Evolutionary conservation across 2,113 vertebrate genomes (phyloP).

Genomic region (Hippocampus mohnikei): DNA sequence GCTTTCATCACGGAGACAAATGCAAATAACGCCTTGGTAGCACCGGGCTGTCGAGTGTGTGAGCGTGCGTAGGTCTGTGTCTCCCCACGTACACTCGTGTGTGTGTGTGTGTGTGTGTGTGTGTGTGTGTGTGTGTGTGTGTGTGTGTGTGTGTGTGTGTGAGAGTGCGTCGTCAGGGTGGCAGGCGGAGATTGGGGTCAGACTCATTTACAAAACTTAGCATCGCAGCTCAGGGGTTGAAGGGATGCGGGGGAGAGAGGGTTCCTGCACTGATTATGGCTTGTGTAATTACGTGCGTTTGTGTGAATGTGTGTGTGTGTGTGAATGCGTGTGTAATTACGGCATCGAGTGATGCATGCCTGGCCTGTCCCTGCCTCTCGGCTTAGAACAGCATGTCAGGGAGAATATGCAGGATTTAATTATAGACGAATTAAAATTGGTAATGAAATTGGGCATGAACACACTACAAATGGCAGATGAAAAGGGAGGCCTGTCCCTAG

Average conservation of each 20-base stretch:
- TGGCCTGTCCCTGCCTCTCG: constrained; percentile 95
- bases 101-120: constrained; percentile 14
- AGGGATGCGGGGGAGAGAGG: constrained; percentile 75
- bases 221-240: constrained; percentile 84
- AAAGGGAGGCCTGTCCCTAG: constrained; percentile 77
- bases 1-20: constrained; percentile 98
- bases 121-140: constrained; percentile 20
- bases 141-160: constrained; percentile 7
- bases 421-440: constrained; percentile 99
- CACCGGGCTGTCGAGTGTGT: constrained; percentile 36
- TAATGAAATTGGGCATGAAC: constrained; percentile 98
- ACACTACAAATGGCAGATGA: constrained; percentile 92
- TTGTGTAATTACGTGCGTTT: constrained; percentile 91
- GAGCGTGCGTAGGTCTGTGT: neutral
- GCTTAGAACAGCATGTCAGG: constrained; percentile 94
- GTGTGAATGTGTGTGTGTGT: constrained; percentile 12
- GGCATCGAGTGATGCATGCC: constrained; percentile 94
- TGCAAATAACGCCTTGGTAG: constrained; percentile 82
- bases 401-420: constrained; percentile 99
- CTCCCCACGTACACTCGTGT: constrained; percentile 1
- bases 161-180: constrained; percentile 78
- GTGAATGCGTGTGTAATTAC: constrained; percentile 82
- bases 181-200: constrained; percentile 99
- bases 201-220: constrained; percentile 99
- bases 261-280: constrained; percentile 94